A percentile compares a stretch with the other conserved stretches of the same genome.
Conservation (phyloP, 1,140 invertebrate species). For the Cepaea nemoralis region DNA sequence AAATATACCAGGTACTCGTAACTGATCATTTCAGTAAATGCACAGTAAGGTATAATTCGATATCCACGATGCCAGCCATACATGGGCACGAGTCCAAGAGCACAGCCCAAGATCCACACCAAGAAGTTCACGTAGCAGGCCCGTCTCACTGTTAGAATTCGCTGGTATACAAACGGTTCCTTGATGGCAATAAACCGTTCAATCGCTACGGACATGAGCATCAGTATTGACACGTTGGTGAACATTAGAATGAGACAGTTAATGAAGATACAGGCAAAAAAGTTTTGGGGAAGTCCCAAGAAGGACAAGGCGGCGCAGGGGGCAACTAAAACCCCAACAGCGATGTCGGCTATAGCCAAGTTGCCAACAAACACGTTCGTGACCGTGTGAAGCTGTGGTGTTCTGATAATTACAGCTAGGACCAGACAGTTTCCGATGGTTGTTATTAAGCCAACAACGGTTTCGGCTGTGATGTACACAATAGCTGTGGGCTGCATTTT, state of each 20-base stretch:
- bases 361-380: constrained; percentile 74
- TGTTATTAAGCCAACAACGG: constrained; percentile 59
- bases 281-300: constrained; percentile 57
- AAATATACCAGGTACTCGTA: constrained; percentile 70
- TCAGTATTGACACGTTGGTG: constrained; percentile 69
- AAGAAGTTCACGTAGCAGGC: constrained; percentile 53
- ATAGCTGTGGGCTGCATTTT: constrained; percentile 28
- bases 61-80: constrained; percentile 65
- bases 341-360: constrained; percentile 72
- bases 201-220: constrained; percentile 65
- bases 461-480: constrained; percentile 60
- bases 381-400: constrained; percentile 69
- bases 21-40: constrained; percentile 65
- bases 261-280: constrained; percentile 65
- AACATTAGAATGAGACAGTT: constrained; percentile 67
- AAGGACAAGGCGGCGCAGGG: constrained; percentile 63
- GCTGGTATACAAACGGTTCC: constrained; percentile 64
- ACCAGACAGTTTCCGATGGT: constrained; percentile 71
- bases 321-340: constrained; percentile 68
- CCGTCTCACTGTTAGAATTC: constrained; percentile 51
- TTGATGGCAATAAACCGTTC: constrained; percentile 68
- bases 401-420: constrained; percentile 68
- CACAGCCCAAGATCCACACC: constrained; percentile 59
- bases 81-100: constrained; percentile 66
- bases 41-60: constrained; percentile 49